These are phyloP conservation scores for Seriola dumerili DNA, from an alignment of 2,113 vertebrate species.

Conservation along the genomic window DNA sequence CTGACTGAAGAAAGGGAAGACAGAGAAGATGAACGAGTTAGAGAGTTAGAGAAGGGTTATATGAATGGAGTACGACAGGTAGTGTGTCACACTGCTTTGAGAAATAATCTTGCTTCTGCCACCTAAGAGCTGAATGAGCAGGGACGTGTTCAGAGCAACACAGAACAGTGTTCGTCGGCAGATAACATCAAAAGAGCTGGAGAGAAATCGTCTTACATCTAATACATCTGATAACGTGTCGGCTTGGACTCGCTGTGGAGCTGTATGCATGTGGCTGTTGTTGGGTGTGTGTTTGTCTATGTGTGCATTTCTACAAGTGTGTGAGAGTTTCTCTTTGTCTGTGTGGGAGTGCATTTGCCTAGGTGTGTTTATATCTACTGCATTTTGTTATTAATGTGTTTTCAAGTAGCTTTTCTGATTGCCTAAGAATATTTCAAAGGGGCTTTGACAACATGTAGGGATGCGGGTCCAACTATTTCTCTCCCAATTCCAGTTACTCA, in stretches of 20 bases:
- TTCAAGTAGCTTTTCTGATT: constrained; percentile 13
- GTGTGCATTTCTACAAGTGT: not conserved
- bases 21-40: constrained; percentile 35
- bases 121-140: constrained; percentile 43
- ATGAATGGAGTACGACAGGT: constrained; percentile 35
- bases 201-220: constrained; percentile 53
- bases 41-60: not conserved
- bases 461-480: not conserved
- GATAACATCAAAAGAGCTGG: constrained; percentile 60
- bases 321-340: not conserved
- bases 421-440: not conserved
- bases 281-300: not conserved
- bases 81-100: constrained; percentile 42
- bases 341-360: not conserved
- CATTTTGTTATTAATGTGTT: not conserved
- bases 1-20: not conserved
- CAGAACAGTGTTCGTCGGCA: constrained; percentile 45
- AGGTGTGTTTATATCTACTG: not conserved
- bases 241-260: constrained; percentile 3
- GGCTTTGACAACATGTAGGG: too few species aligned
- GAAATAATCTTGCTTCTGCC: constrained; percentile 49
- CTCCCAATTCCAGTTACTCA: not conserved
- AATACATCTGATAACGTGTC: constrained; percentile 53
- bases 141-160: constrained; percentile 36
- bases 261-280: not conserved